A percentile compares a stretch with the other conserved stretches of the same genome.
Evolutionary conservation across 53 echinoderm and acorn worm genomes (phyloP).

Genomic region (Arbacia lixula): DNA sequence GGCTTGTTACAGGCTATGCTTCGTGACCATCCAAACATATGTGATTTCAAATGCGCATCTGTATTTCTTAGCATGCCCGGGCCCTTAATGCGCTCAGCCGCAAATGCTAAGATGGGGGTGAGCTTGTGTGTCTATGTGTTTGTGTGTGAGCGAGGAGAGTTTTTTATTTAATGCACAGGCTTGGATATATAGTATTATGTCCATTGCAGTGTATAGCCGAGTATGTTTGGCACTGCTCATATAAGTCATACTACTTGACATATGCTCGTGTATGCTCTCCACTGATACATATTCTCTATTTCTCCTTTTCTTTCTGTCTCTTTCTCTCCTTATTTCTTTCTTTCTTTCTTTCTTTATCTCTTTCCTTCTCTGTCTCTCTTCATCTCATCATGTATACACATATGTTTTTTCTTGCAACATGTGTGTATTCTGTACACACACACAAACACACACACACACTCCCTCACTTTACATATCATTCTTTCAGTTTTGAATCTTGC

Average conservation of each 20-base stretch:
- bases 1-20: conserved; percentile 14
- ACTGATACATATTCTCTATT: background rate
- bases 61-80: conserved; percentile 42
- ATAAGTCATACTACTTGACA: too few relatives aligned
- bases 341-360: background rate
- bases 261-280: too few relatives aligned
- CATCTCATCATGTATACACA: too few relatives aligned
- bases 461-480: too few relatives aligned
- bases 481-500: too few relatives aligned
- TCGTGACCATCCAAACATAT: conserved; percentile 39
- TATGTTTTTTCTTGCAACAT: too few relatives aligned
- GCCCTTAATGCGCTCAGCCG: conserved; percentile 30
- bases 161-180: too few relatives aligned
- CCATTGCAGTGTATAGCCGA: too few relatives aligned
- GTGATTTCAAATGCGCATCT: conserved; percentile 47
- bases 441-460: too few relatives aligned
- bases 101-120: background rate
- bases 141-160: conserved; percentile 7
- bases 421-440: too few relatives aligned
- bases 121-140: conserved; percentile 5
- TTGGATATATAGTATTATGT: too few relatives aligned
- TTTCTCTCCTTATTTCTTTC: background rate
- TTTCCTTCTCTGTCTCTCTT: background rate
- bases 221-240: too few relatives aligned
- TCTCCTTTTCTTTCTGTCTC: background rate